These are phyloP conservation scores for Caerostris extrusa DNA, from an alignment of 1,140 invertebrate species.

Conservation along the genomic window DNA sequence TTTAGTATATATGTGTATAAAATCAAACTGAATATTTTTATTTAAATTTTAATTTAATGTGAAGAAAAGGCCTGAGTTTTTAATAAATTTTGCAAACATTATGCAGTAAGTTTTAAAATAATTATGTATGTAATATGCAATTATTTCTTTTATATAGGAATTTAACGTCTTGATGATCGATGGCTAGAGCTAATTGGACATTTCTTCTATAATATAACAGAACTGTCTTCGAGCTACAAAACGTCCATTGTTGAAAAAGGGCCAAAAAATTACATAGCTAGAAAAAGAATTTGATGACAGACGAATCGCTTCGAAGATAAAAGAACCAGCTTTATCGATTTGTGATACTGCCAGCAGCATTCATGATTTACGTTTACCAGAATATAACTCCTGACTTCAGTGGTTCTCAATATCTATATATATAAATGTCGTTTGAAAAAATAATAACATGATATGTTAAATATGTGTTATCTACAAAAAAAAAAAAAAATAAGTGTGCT, in stretches of 20 bases:
- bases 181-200: conserved; percentile 55
- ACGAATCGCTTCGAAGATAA: background rate
- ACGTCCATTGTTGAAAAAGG: conserved; percentile 76
- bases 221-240: conserved; percentile 64
- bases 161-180: conserved; percentile 54
- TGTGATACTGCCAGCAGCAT: conserved; percentile 69
- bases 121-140: background rate
- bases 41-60: too few relatives aligned
- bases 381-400: conserved; percentile 42
- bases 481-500: background rate
- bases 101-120: too few relatives aligned
- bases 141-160: conserved; percentile 48
- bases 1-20: too few relatives aligned
- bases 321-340: conserved; percentile 23
- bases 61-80: too few relatives aligned
- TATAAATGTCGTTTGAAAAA: conserved; percentile 66
- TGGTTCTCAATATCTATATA: conserved; percentile 71
- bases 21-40: too few relatives aligned
- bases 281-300: conserved; percentile 38
- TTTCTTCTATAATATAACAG: background rate
- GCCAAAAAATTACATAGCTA: conserved; percentile 72
- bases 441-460: conserved; percentile 34
- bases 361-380: conserved; percentile 51
- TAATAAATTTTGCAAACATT: too few relatives aligned
- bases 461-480: conserved; percentile 65